These are phyloP conservation scores for Falcunculus frontatus DNA, from an alignment of 2,113 vertebrate species.

Conservation along the genomic window DNA sequence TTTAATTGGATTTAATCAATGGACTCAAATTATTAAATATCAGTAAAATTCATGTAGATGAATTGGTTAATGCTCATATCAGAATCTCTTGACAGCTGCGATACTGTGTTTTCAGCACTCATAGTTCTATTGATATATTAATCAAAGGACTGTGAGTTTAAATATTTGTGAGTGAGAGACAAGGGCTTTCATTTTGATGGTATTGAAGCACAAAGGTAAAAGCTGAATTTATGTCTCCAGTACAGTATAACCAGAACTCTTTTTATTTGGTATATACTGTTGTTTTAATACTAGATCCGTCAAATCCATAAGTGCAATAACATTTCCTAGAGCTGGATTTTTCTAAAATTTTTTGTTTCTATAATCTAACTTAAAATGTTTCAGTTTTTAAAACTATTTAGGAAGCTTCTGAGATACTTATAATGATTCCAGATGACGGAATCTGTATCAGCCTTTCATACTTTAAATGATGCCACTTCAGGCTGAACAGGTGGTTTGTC, in stretches of 20 bases:
- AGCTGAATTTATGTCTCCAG: background rate
- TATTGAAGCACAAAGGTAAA: background rate
- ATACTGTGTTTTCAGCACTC: background rate
- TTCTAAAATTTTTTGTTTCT: fast-evolving
- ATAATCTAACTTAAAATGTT: background rate
- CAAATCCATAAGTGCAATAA: background rate
- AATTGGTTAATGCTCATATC: background rate
- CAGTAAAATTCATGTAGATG: background rate
- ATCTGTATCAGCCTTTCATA: background rate
- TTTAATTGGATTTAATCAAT: background rate
- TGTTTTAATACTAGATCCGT: background rate
- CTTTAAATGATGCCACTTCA: background rate
- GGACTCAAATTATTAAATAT: background rate
- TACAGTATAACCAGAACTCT: background rate
- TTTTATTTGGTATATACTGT: background rate
- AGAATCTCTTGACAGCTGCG: background rate
- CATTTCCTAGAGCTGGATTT: background rate
- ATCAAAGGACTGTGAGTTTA: background rate
- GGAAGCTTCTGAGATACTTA: background rate
- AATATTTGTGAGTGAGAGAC: background rate
- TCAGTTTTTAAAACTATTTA: background rate
- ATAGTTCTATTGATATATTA: background rate
- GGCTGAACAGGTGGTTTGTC: background rate
- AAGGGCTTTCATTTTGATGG: background rate
- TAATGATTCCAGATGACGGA: background rate